A percentile compares a stretch with the other conserved stretches of the same genome.
These are phyloP conservation scores for Nothocercus julius DNA, from an alignment of 2,113 vertebrate species.

Conservation along the genomic window DNA sequence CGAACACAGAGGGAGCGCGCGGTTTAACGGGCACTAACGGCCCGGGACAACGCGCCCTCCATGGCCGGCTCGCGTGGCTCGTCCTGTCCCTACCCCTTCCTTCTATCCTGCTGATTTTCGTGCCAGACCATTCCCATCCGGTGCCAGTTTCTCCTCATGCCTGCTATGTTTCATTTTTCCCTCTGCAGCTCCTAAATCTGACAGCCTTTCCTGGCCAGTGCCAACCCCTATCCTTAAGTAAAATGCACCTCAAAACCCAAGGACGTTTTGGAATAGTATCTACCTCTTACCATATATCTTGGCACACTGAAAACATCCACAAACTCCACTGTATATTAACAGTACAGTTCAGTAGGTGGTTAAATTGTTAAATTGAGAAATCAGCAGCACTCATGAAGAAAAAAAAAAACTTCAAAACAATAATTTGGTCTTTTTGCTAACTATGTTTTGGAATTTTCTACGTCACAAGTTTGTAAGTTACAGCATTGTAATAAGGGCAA, in stretches of 20 bases:
- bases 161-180: background rate
- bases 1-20: too few relatives aligned
- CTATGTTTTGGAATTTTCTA: background rate
- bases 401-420: background rate
- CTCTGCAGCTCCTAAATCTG: background rate
- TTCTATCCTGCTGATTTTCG: background rate
- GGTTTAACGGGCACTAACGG: too few relatives aligned
- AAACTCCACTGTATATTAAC: background rate
- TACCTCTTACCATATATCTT: background rate
- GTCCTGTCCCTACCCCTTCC: background rate
- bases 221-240: background rate
- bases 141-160: background rate
- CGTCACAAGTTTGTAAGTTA: background rate
- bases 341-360: background rate
- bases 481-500: background rate
- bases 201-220: background rate
- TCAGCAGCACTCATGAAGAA: background rate
- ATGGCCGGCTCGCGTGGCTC: too few relatives aligned
- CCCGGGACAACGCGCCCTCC: too few relatives aligned
- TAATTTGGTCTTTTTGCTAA: background rate
- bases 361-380: background rate
- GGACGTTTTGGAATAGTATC: background rate
- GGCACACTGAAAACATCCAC: background rate
- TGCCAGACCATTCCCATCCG: background rate
- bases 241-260: background rate